These are phyloP conservation scores for Catostylus mosaicus DNA, from an alignment of 30 jellyfish, hydroid and myxozoan species.

Conservation along the genomic window DNA sequence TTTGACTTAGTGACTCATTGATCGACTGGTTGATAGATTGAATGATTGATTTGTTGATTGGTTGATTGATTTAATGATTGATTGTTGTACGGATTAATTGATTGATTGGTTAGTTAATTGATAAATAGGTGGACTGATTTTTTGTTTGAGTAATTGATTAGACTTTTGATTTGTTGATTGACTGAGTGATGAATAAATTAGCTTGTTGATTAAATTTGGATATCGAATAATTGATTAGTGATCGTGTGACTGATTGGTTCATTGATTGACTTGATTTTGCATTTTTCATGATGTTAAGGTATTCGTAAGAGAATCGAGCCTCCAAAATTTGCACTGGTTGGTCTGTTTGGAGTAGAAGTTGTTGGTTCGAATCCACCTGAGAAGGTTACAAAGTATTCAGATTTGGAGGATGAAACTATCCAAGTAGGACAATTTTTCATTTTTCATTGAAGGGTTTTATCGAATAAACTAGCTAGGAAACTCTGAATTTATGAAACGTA, in stretches of 20 bases:
- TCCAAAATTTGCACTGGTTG: constrained; percentile 27
- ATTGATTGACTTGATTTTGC: neutral
- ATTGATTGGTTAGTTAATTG: neutral
- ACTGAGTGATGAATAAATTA: too few species aligned
- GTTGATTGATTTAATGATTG: neutral
- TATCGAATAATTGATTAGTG: too few species aligned
- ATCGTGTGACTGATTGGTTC: neutral
- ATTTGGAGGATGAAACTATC: constrained; percentile 52
- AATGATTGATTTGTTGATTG: neutral
- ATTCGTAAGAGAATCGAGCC: constrained; percentile 46
- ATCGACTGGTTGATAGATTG: neutral
- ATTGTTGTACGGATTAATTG: too few species aligned
- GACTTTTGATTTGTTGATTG: too few species aligned
- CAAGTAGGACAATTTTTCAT: neutral
- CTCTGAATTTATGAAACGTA: too few species aligned
- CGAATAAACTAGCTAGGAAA: too few species aligned
- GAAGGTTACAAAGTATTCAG: constrained; percentile 45
- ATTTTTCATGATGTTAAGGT: constrained; percentile 15
- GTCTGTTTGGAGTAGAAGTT: constrained; percentile 55
- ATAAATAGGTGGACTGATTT: too few species aligned
- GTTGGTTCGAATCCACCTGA: constrained; percentile 52
- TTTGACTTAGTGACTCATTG: neutral
- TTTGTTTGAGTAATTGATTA: too few species aligned
- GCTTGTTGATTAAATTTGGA: too few species aligned
- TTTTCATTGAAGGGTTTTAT: too few species aligned